These are phyloP conservation scores for Ahaetulla prasina DNA, from an alignment of 2,113 vertebrate genomes.

Conservation along the genomic window DNA sequence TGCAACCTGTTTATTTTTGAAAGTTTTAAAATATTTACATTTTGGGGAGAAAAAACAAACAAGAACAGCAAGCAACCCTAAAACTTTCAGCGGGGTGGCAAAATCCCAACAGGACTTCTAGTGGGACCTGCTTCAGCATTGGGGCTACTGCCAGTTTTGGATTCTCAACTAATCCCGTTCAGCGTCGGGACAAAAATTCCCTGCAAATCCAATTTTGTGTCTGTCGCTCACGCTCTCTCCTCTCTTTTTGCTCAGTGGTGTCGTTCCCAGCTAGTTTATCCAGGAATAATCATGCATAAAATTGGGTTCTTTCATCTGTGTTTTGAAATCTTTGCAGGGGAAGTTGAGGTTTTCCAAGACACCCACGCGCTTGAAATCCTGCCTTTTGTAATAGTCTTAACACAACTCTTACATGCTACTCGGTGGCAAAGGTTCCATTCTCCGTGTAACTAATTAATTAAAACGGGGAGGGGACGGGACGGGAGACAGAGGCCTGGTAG, in stretches of 20 bases:
- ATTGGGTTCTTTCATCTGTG: neutral
- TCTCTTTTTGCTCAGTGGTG: neutral
- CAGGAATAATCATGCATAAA: slow-evolving; percentile 5
- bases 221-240: neutral
- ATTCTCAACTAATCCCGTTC: neutral
- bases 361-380: neutral
- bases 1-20: neutral
- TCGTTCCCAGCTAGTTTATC: slow-evolving; percentile 2
- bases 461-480: neutral
- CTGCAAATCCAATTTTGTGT: neutral
- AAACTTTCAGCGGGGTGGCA: neutral
- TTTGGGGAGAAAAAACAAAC: neutral
- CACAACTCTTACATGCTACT: neutral
- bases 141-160: neutral
- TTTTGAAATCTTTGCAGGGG: neutral
- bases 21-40: neutral
- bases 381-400: neutral
- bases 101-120: neutral
- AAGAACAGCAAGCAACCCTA: no score
- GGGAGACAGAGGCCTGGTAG: neutral
- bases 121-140: neutral
- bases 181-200: neutral
- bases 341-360: neutral
- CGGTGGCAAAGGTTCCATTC: slow-evolving; percentile 6
- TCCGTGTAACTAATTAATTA: slow-evolving; percentile 35